These are phyloP conservation scores for Oscheius sp. DNA, from an alignment of 2,888 invertebrate species.

Conservation along the genomic window DNA sequence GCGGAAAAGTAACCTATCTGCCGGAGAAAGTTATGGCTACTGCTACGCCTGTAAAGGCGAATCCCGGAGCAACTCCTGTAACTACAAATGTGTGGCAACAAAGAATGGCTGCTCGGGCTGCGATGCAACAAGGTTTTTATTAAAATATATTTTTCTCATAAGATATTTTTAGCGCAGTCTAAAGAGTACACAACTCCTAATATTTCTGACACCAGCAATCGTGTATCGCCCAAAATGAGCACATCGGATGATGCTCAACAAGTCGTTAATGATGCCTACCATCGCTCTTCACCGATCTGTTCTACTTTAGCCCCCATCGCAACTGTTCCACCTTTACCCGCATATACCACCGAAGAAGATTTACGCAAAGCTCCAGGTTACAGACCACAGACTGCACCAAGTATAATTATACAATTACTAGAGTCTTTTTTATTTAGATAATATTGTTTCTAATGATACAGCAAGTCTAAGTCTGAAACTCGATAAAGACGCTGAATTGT, in stretches of 20 bases:
- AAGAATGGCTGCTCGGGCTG: constrained; percentile 80
- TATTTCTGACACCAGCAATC: not conserved
- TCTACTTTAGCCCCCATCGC: not conserved
- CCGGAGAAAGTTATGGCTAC: constrained; percentile 19
- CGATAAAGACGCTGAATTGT: too few relatives aligned
- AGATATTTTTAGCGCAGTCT: constrained; percentile 6
- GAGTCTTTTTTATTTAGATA: not conserved
- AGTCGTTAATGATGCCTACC: not conserved
- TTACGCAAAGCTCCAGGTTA: constrained; percentile 75
- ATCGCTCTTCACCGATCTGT: constrained; percentile 1
- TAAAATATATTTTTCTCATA: not conserved
- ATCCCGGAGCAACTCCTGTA: constrained; percentile 78
- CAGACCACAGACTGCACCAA: constrained; percentile 53
- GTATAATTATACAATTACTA: not conserved
- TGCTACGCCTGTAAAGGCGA: not conserved
- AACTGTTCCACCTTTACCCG: not conserved
- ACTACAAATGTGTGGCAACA: constrained; percentile 81
- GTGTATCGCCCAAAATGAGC: not conserved
- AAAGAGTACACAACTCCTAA: constrained; percentile 13
- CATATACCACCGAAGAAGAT: constrained; percentile 47
- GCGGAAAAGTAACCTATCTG: constrained; percentile 1
- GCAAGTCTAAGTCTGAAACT: not conserved
- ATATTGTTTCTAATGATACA: not conserved
- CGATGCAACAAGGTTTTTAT: constrained; percentile 40
- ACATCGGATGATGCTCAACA: constrained; percentile 7